phyloP scores from a whole-genome alignment of 2,888 invertebrate genomes.

The Pecten maximus region DNA sequence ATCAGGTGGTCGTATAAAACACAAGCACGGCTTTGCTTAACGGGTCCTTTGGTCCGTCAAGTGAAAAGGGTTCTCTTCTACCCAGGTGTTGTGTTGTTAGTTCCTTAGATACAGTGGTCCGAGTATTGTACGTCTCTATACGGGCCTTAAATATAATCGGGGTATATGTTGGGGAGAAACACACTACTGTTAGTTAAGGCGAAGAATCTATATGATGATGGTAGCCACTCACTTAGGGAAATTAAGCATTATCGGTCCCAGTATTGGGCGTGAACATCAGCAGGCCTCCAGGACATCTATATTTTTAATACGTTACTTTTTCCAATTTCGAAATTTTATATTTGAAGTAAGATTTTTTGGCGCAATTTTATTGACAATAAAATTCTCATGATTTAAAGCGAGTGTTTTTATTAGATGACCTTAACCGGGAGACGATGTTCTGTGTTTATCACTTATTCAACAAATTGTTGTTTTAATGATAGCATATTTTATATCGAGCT shows the following conservation, averaged over 20 bases:
- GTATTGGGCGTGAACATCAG: no score
- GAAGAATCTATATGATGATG: neutral
- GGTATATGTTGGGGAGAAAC: neutral
- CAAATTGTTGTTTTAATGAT: no score
- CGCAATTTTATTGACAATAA: no score
- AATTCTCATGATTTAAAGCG: no score
- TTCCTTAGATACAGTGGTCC: neutral
- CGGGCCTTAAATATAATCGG: neutral
- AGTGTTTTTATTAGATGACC: no score
- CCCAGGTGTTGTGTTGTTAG: conserved; percentile 4
- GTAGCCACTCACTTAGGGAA: neutral
- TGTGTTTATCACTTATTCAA: no score
- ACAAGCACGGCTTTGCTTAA: conserved; percentile 13
- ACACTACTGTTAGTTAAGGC: neutral
- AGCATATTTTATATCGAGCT: no score
- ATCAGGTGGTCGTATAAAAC: conserved; percentile 22
- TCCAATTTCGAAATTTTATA: no score
- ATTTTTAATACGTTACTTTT: no score
- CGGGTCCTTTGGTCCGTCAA: conserved; percentile 33
- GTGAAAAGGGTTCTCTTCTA: conserved; percentile 27
- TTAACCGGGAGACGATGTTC: no score
- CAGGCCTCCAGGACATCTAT: no score
- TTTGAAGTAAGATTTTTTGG: no score
- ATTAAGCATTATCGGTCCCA: neutral
- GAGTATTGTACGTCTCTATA: neutral